Percentiles rank a stretch among this genome's conserved stretches.
These are phyloP conservation scores for Sciurus niger DNA, from an alignment of 2,113 vertebrate genomes.

Conservation along the genomic window DNA sequence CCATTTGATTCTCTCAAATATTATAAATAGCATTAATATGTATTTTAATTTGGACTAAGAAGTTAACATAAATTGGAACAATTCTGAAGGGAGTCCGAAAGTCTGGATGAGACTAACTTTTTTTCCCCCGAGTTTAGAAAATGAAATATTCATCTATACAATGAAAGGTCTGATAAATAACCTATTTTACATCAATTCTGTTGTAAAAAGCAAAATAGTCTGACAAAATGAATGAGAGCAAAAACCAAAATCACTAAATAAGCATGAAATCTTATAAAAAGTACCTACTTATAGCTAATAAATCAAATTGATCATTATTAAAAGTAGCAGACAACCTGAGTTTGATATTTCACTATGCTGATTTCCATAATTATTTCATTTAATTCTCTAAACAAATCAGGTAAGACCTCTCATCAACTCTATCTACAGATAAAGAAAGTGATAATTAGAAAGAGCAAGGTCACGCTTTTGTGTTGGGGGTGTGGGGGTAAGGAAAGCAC, in stretches of 20 bases:
- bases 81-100: background rate
- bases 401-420: slow-evolving; percentile 1
- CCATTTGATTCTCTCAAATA: slow-evolving; percentile 15
- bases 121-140: background rate
- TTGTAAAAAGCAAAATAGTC: slow-evolving; percentile 20
- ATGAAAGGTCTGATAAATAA: background rate
- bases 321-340: slow-evolving; percentile 1
- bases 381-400: slow-evolving; percentile 45
- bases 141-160: background rate
- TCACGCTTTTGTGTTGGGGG: too few species aligned
- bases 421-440: slow-evolving; percentile 46
- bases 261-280: background rate
- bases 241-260: background rate
- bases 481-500: background rate
- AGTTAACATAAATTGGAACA: slow-evolving; percentile 41
- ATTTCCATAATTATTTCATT: slow-evolving; percentile 39
- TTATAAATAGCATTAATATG: background rate
- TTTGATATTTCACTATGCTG: slow-evolving; percentile 13
- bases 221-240: slow-evolving; percentile 9
- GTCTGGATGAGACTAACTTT: background rate
- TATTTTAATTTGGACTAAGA: slow-evolving; percentile 11
- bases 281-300: slow-evolving; percentile 9
- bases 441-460: background rate
- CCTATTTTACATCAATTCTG: slow-evolving; percentile 14
- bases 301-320: slow-evolving; percentile 23